Percentiles rank a stretch among this genome's conserved stretches.
These are phyloP conservation scores for Charina bottae DNA, from an alignment of 2,113 vertebrate genomes.

Conservation along the genomic window DNA sequence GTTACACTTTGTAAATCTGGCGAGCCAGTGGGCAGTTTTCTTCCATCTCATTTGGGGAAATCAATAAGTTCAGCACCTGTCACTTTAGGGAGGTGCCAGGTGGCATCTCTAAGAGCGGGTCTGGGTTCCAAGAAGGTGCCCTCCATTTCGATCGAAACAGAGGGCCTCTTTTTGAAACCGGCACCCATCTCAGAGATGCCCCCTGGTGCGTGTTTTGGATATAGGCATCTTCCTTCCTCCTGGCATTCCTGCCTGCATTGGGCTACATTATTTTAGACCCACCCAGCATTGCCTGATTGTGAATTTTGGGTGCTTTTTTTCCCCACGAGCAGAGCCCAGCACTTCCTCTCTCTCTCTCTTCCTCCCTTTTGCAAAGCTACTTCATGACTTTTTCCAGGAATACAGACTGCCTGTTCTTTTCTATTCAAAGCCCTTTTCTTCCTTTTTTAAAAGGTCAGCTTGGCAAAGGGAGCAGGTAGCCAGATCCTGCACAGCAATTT, in stretches of 20 bases:
- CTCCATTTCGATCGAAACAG: neutral
- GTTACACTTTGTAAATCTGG: neutral
- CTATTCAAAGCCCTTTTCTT: neutral
- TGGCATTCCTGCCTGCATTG: no score
- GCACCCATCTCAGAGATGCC: no score
- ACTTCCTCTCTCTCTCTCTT: no score
- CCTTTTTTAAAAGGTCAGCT: neutral
- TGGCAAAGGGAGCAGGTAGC: neutral
- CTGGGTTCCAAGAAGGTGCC: neutral
- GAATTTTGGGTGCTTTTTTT: no score
- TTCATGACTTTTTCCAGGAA: neutral
- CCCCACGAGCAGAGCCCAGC: neutral
- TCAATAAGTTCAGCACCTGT: neutral
- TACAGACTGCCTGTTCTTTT: neutral
- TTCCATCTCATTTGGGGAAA: neutral
- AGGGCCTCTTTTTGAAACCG: no score
- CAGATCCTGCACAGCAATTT: neutral
- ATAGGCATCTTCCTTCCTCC: no score
- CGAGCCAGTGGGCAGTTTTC: neutral
- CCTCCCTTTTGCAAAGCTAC: neutral
- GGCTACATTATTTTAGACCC: no score
- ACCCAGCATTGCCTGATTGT: no score
- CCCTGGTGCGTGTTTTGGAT: no score
- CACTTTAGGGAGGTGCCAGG: neutral
- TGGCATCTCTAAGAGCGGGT: neutral